These are phyloP conservation scores for Chrysolina americana DNA, from an alignment of 2,888 invertebrate genomes.

Conservation along the genomic window DNA sequence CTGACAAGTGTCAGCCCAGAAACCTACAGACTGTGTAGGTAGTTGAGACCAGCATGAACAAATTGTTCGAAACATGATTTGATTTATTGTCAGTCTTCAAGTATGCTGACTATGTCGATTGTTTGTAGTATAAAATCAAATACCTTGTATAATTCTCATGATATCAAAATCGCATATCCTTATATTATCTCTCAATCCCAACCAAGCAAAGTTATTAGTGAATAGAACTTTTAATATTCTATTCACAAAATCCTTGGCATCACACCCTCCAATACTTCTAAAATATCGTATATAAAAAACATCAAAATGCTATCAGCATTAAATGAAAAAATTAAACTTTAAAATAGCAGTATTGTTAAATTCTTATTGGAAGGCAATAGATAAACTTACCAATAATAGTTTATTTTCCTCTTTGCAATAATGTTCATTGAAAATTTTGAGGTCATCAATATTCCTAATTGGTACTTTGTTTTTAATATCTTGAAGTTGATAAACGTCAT, in stretches of 20 bases:
- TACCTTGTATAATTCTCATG: too few relatives aligned
- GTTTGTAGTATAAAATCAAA: too few relatives aligned
- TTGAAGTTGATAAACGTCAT: background rate
- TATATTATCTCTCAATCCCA: too few relatives aligned
- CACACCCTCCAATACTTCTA: constrained; percentile 1
- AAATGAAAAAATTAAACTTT: background rate
- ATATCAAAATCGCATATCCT: too few relatives aligned
- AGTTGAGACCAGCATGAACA: background rate
- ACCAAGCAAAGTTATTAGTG: too few relatives aligned
- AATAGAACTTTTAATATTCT: too few relatives aligned
- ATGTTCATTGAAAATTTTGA: background rate
- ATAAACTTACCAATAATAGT: constrained; percentile 1
- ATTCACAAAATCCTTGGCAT: background rate
- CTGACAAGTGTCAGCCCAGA: background rate
- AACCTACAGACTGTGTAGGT: constrained; percentile 1
- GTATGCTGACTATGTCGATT: too few relatives aligned
- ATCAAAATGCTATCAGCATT: background rate
- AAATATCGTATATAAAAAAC: background rate
- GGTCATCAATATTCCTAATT: background rate
- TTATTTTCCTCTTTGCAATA: constrained; percentile 1
- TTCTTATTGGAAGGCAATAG: background rate
- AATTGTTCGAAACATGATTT: background rate
- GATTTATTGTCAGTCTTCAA: too few relatives aligned
- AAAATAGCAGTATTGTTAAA: background rate
- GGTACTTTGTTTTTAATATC: background rate